Conservation (phyloP, 2,797 vertebrate species). For the Distichodus sexfasciatus region DNA sequence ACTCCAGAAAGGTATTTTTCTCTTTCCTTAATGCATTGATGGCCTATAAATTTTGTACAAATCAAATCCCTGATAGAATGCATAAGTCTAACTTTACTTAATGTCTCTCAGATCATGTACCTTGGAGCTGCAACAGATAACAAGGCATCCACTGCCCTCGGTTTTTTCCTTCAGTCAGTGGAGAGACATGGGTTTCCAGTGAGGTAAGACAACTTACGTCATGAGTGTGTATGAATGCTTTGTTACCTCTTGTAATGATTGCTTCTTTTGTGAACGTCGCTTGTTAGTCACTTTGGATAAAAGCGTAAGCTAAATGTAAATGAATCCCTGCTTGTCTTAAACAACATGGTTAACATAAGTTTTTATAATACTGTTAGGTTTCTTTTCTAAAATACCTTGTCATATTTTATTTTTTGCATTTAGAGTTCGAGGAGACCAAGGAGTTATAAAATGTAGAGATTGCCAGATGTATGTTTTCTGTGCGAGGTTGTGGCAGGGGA, state of each 20-base stretch:
- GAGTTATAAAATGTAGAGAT: slow-evolving; percentile 73
- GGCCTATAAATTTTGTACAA: neutral
- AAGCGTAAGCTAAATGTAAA: too few relatives aligned
- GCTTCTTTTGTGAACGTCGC: too few relatives aligned
- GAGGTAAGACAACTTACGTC: too few relatives aligned
- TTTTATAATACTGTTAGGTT: neutral
- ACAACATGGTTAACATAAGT: too few relatives aligned
- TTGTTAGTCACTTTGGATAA: too few relatives aligned
- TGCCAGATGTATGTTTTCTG: slow-evolving; percentile 66
- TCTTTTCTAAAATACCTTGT: neutral
- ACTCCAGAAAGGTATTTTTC: neutral
- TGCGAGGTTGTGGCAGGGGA: neutral
- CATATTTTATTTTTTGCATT: neutral
- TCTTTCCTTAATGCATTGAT: too few relatives aligned
- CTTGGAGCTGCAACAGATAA: slow-evolving; percentile 14
- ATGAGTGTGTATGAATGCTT: neutral
- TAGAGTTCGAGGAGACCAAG: slow-evolving; percentile 72
- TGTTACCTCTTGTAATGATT: neutral
- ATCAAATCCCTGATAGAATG: neutral
- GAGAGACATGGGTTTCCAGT: slow-evolving; percentile 13
- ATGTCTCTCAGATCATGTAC: slow-evolving; percentile 12
- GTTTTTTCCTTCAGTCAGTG: slow-evolving; percentile 19
- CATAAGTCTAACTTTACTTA: neutral
- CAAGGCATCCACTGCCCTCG: slow-evolving; percentile 22
- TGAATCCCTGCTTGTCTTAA: too few relatives aligned